Evolutionary conservation across 2,113 vertebrate genomes (phyloP).

Genomic region (Melospiza georgiana): DNA sequence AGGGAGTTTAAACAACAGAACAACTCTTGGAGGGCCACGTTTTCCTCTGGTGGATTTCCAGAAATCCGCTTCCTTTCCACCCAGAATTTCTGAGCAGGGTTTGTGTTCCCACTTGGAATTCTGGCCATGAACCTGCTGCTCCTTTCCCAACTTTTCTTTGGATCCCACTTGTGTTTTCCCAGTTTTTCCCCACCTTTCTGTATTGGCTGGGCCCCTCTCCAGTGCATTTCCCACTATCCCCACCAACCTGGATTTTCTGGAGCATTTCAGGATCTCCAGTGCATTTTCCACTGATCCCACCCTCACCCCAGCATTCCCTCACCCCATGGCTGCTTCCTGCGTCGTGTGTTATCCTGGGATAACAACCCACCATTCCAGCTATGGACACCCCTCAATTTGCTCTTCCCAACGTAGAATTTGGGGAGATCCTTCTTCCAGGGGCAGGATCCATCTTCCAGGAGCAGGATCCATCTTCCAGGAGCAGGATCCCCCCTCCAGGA

Average conservation of each 20-base stretch:
- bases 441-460: rapidly evolving
- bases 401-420: neutral
- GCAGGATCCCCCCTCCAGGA: neutral
- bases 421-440: neutral
- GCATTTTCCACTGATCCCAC: neutral
- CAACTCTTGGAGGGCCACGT: neutral
- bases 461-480: neutral
- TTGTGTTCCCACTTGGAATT: neutral
- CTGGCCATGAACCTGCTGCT: rapidly evolving
- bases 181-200: neutral
- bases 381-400: rapidly evolving
- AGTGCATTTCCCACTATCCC: neutral
- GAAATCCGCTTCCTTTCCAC: neutral
- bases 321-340: rapidly evolving
- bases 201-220: neutral
- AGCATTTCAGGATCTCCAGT: neutral
- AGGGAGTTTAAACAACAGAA: slow-evolving; percentile 20
- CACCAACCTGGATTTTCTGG: neutral
- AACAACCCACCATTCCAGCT: rapidly evolving
- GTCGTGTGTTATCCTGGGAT: neutral
- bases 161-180: neutral
- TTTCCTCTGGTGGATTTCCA: neutral
- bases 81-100: neutral
- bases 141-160: neutral
- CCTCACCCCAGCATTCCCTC: neutral